phyloP scores from a whole-genome alignment of 2,113 vertebrate species.

The Malurus cyaneus region DNA sequence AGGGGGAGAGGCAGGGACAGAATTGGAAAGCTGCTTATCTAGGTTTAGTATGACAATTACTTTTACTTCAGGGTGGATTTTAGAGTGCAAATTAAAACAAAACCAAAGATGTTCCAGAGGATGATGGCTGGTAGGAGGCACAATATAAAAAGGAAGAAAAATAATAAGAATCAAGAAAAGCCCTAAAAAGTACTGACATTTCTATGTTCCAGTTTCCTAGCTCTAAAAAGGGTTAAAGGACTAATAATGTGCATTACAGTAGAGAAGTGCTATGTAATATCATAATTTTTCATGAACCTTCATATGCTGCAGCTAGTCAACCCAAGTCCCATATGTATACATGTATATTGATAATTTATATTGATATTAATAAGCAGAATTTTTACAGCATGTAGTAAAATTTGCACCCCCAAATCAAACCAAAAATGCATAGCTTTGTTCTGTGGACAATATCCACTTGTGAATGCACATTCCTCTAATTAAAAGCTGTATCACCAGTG shows the following conservation, averaged over 20 bases:
- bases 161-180: rapidly evolving
- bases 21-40: conserved; percentile 29
- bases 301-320: background rate
- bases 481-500: background rate
- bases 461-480: background rate
- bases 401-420: background rate
- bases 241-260: background rate
- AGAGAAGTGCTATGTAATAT: background rate
- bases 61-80: conserved; percentile 16
- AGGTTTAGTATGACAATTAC: conserved; percentile 15
- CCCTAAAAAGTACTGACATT: background rate
- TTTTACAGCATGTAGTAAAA: background rate
- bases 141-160: background rate
- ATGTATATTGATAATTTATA: background rate
- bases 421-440: background rate
- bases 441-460: background rate
- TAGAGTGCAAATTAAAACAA: background rate
- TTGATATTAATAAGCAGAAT: background rate
- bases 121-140: background rate
- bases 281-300: background rate
- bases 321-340: background rate
- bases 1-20: background rate
- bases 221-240: background rate
- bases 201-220: background rate
- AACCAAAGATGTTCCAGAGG: background rate